Evolutionary conservation across 2,797 vertebrate genomes (phyloP).

Genomic region (Thunnus albacares): DNA sequence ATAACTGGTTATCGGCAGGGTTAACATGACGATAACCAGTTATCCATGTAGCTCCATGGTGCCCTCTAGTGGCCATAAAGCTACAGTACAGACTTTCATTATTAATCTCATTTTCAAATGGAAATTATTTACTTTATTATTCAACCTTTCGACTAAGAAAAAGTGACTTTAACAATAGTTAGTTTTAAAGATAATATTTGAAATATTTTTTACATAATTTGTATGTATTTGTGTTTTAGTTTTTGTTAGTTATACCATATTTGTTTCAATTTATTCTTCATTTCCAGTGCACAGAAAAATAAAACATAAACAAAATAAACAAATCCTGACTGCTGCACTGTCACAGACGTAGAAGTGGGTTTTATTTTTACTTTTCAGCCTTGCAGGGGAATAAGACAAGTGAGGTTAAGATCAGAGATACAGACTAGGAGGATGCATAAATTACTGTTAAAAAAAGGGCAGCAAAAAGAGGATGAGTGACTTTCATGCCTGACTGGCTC

Average conservation of each 20-base stretch:
- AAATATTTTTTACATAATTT: too few relatives aligned
- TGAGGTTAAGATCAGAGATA: not conserved
- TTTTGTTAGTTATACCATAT: not conserved
- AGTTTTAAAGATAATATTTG: not conserved
- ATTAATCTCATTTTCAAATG: not conserved
- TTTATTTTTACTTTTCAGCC: not conserved
- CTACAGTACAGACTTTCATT: slow-evolving; percentile 7
- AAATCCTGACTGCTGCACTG: not conserved
- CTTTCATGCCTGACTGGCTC: slow-evolving; percentile 52
- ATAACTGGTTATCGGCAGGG: not conserved
- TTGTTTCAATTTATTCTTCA: not conserved
- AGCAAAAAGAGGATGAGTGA: slow-evolving; percentile 25
- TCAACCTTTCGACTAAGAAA: not conserved
- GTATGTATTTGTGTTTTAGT: not conserved
- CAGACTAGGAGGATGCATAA: not conserved
- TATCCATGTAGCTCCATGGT: not conserved
- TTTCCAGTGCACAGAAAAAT: not conserved
- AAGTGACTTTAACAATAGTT: not conserved
- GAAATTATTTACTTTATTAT: not conserved
- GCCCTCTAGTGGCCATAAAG: slow-evolving; percentile 52
- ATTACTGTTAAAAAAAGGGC: not conserved
- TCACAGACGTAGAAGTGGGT: not conserved
- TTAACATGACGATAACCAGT: not conserved
- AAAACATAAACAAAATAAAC: not conserved
- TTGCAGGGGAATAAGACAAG: not conserved